Base-by-base conservation (phyloP, 1,140 invertebrate species). In the Odontomachus brunneus region DNA sequence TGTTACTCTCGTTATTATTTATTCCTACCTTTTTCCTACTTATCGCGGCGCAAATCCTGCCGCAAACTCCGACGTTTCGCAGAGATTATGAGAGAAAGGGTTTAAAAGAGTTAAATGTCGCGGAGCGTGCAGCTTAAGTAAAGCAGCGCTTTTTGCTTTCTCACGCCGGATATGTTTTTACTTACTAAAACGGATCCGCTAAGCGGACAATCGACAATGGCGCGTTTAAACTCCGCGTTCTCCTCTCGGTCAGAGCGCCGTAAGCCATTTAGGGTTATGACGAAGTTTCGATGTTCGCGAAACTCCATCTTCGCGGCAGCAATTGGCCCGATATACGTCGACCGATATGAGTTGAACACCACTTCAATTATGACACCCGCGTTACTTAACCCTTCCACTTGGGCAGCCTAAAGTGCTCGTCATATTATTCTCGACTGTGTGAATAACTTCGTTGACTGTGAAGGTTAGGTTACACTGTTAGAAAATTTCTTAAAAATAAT, bases 191-290 rank as follows among this genome's bases (percentile, higher is more conserved):
- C 38, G 33, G 5, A 66, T 62, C n/a, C 59, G 22, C 59, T 78
- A 66, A 65, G 60, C 72, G 78, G 81, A 57, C 65, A 83, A 49
- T 57, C 51, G 38, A 59, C 48, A 24, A 82, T 51, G 26, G 24
- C 57, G n/a, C 14, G 22, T 22, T 65, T 57, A 66, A 26, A 48
- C 9, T 57, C 33, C 22, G 24, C 9, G 22, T 73, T 71, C 22
- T 60, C 17, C 19, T n/a, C 51, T 84, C 49, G 29, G 60, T 11
- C 57, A 7, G 38, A 44, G 12, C n/a, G 49, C 49, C 24, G 11
- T 72, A 87, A 87, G 63, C 84, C 53, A 78, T 67, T 87, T 87
- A 78, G 38, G 26, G 44, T 69, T 62, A 26, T 48, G 60, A 73
- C 53, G 2, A 69, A 81, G 65, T 80, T 84, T 81, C 74, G 59